phyloP scores from a whole-genome alignment of 2,888 invertebrate genomes.

The Meiosimyza decipiens region DNA sequence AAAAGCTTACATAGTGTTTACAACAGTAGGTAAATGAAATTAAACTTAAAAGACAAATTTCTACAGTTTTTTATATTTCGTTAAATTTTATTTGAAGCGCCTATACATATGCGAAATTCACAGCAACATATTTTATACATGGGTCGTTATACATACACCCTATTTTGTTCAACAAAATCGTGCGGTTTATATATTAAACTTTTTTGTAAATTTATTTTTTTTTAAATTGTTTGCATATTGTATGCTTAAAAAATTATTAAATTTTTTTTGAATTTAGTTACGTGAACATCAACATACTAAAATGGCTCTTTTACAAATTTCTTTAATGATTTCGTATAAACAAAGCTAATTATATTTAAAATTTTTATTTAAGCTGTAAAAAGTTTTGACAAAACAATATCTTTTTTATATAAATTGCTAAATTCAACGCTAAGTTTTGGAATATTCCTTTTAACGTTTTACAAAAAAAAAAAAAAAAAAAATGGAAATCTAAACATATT shows the following conservation, averaged over 20 bases:
- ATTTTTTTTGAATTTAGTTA: conserved; percentile 18
- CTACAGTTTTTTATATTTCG: neutral
- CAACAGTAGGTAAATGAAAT: neutral
- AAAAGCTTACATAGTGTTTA: too few species aligned
- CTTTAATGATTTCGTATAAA: conserved; percentile 14
- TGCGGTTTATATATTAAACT: neutral
- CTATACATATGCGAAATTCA: neutral
- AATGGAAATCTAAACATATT: conserved; percentile 7
- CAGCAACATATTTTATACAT: neutral
- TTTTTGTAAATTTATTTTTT: conserved; percentile 2
- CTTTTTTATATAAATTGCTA: neutral
- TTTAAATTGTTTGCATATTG: neutral
- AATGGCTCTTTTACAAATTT: conserved; percentile 32
- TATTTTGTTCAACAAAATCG: conserved; percentile 28
- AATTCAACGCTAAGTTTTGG: too few species aligned
- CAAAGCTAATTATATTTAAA: neutral
- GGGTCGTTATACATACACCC: neutral
- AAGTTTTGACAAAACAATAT: conserved; percentile 32
- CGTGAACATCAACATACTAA: conserved; percentile 33
- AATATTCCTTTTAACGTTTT: neutral
- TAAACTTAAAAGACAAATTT: conserved; percentile 10
- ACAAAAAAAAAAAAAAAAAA: neutral
- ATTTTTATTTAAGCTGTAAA: conserved; percentile 22
- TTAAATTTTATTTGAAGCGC: conserved; percentile 4
- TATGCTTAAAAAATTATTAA: neutral